phyloP scores from a whole-genome alignment of 2,797 vertebrate genomes.

The Peromyscus attwateri region DNA sequence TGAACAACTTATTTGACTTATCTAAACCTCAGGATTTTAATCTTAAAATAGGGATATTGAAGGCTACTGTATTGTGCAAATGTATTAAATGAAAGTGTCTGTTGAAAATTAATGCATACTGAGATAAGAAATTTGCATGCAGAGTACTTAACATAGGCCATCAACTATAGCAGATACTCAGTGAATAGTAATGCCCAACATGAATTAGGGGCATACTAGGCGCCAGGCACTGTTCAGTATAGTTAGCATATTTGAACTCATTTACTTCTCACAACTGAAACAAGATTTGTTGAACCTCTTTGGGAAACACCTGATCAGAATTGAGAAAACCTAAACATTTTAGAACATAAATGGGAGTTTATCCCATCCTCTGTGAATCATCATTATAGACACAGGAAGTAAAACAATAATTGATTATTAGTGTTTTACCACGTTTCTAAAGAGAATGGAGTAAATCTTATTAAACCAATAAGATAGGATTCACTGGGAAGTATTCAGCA shows the following conservation, averaged over 20 bases:
- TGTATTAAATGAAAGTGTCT: conserved; percentile 67
- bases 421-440: conserved; percentile 52
- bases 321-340: conserved; percentile 24
- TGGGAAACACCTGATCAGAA: conserved; percentile 38
- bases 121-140: conserved; percentile 61
- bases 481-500: conserved; percentile 46
- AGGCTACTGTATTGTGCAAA: conserved; percentile 50
- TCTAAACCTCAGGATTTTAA: conserved; percentile 67
- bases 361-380: neutral
- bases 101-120: conserved; percentile 60
- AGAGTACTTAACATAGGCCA: conserved; percentile 46
- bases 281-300: neutral
- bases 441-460: conserved; percentile 20
- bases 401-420: conserved; percentile 5
- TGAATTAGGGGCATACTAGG: neutral
- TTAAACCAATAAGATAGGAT: conserved; percentile 18
- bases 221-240: neutral
- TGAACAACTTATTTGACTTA: conserved; percentile 61
- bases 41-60: conserved; percentile 62
- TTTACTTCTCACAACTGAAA: conserved; percentile 42
- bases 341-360: conserved; percentile 1
- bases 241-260: conserved; percentile 21
- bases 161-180: conserved; percentile 51
- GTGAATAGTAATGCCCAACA: conserved; percentile 40
- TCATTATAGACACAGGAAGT: neutral